A percentile compares a stretch with the other conserved stretches of the same genome.
Evolutionary conservation across 2,113 vertebrate genomes (phyloP).

Genomic region (Myiozetetes cayanensis): DNA sequence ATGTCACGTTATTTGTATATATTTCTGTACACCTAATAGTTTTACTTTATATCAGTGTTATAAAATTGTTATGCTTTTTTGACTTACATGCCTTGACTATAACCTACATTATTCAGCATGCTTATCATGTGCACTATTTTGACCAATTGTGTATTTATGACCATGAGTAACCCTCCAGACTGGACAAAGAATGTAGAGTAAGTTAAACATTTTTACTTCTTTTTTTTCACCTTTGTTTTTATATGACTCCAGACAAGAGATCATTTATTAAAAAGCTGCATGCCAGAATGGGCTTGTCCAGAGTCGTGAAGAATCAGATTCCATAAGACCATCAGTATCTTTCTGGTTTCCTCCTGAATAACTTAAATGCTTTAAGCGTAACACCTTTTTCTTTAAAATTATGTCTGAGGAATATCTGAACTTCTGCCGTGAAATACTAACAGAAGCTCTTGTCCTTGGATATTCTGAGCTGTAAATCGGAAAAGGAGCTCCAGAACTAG

Average conservation of each 20-base stretch:
- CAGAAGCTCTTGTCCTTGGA: background rate
- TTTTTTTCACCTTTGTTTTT: background rate
- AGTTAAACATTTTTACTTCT: conserved; percentile 71
- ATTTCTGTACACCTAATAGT: background rate
- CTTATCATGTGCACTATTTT: conserved; percentile 99
- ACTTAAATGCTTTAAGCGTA: background rate
- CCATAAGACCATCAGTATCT: background rate
- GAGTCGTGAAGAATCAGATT: background rate
- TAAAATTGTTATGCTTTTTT: background rate
- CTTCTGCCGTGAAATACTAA: background rate
- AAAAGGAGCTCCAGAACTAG: background rate
- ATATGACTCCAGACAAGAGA: background rate
- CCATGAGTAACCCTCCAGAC: conserved; percentile 93
- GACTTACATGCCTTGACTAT: conserved; percentile 82
- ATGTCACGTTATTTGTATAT: background rate
- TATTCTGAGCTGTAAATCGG: background rate
- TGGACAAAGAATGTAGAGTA: conserved; percentile 99
- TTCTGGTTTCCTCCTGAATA: background rate
- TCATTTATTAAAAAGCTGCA: background rate
- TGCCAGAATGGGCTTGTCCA: background rate
- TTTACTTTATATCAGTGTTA: background rate
- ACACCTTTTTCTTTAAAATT: background rate
- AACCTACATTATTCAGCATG: conserved; percentile 91
- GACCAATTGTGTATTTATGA: conserved; percentile 99
- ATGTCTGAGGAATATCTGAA: background rate